Evolutionary conservation across 2,797 vertebrate genomes (phyloP), one percentile per base, ranked within the genome.

Genomic region (Mycteria americana): DNA sequence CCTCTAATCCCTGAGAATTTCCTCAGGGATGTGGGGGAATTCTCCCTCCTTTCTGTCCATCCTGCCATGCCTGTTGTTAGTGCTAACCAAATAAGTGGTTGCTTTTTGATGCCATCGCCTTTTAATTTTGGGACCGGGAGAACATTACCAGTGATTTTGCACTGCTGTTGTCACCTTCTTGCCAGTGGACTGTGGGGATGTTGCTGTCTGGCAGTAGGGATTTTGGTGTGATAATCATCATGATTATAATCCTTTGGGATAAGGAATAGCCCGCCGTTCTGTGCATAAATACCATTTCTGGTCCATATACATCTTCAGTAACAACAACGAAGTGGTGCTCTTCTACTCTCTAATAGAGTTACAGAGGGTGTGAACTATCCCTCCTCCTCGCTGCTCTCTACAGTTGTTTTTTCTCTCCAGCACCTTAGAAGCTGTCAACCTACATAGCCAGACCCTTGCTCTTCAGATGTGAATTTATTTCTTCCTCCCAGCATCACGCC

Each of bases 161-260:
- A 16, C n/a, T 18, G 46, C 0, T 1, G 5, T 11, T 2, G 1
- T 37, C 2, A 1, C 33, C 35, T 13, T 21, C 75, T 56, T 73
- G 35, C 33, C 41, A 7, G 3, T 5, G 60, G 54, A 9, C 28
- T 35, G n/a, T 11, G 54, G 18, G 59, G 31, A 17, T 18, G n/a
- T 18, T 60, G 39, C 45, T 72, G 59, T 24, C 63, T 27, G 69
- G 27, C 6, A 7, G 3, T 9, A n/a, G 39, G 33, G 39, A 24
- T 62, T 89, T 65, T 21, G 8, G 14, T 16, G 59, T 18, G 50
- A 59, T 13, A 54, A 62, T 45, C 16, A 1, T 5, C 7, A 11
- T 25, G 5, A 31, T 37, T 48, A 4, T 35, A 39, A 63, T 22
- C 33, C 22, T 59, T 35, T 56, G 35, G 57, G 31, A 14, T 43